Conservation (phyloP, 2,888 invertebrate species). For the Chrysomela aeneicollis region DNA sequence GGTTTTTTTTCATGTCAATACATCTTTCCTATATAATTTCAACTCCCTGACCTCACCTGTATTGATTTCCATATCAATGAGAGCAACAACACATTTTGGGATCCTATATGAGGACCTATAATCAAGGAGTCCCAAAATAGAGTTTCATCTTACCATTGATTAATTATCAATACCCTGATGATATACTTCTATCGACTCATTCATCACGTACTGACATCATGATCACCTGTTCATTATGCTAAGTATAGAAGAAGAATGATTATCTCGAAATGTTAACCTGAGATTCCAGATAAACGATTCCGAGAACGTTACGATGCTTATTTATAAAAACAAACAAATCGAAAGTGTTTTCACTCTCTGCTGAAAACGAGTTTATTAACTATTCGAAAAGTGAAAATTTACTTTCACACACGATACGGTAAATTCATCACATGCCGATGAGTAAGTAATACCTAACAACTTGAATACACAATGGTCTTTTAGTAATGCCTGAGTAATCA, state of each 20-base stretch:
- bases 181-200: too few relatives aligned
- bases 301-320: constrained; percentile 2
- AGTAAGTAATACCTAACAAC: constrained; percentile 17
- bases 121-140: too few relatives aligned
- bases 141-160: too few relatives aligned
- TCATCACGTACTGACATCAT: too few relatives aligned
- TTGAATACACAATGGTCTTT: constrained; percentile 18
- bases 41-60: too few relatives aligned
- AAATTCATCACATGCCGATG: constrained; percentile 27
- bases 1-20: too few relatives aligned
- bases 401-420: constrained; percentile 34
- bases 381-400: constrained; percentile 39
- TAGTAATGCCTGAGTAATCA: not conserved
- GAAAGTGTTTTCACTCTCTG: constrained; percentile 35
- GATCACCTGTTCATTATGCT: too few relatives aligned
- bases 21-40: too few relatives aligned
- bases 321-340: constrained; percentile 34
- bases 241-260: not conserved
- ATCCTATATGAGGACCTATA: too few relatives aligned
- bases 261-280: not conserved
- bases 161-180: too few relatives aligned
- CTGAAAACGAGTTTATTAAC: constrained; percentile 36
- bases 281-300: constrained; percentile 10
- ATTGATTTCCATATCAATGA: too few relatives aligned
- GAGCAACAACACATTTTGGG: too few relatives aligned